Evolutionary conservation across 2,797 vertebrate species (phyloP).

Genomic region (Caiman crocodilus): DNA sequence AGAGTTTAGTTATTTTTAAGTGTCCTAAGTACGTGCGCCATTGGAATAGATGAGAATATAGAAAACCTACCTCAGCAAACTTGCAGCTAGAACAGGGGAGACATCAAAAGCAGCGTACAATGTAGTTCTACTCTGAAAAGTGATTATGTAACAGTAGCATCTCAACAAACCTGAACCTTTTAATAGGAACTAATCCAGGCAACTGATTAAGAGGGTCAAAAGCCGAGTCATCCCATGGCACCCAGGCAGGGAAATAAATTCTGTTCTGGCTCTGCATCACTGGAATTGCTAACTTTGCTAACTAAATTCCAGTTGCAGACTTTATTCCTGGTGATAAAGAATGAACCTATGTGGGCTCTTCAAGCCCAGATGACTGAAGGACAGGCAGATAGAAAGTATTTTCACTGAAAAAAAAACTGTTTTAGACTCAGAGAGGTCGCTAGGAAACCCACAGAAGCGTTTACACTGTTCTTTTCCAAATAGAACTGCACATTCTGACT

Average conservation of each 20-base stretch:
- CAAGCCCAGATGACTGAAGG: not conserved
- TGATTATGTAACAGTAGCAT: not conserved
- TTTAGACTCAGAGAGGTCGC: not conserved
- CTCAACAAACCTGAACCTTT: not conserved
- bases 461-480: not conserved
- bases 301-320: not conserved
- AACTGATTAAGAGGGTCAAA: fast-evolving
- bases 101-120: not conserved
- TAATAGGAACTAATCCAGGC: fast-evolving
- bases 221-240: not conserved
- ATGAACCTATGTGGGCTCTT: not conserved
- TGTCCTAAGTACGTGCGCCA: not conserved
- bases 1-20: not conserved
- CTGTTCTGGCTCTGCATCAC: not conserved
- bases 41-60: not conserved
- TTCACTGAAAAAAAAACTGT: not conserved
- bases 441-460: not conserved
- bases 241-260: not conserved
- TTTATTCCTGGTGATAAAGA: conserved; percentile 5
- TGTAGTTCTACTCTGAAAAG: not conserved
- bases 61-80: not conserved
- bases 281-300: conserved; percentile 1
- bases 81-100: not conserved
- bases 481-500: not conserved
- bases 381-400: not conserved